Conservation (phyloP, 35 echinoderm and acorn worm species). For the Holothuria glaberrima region DNA sequence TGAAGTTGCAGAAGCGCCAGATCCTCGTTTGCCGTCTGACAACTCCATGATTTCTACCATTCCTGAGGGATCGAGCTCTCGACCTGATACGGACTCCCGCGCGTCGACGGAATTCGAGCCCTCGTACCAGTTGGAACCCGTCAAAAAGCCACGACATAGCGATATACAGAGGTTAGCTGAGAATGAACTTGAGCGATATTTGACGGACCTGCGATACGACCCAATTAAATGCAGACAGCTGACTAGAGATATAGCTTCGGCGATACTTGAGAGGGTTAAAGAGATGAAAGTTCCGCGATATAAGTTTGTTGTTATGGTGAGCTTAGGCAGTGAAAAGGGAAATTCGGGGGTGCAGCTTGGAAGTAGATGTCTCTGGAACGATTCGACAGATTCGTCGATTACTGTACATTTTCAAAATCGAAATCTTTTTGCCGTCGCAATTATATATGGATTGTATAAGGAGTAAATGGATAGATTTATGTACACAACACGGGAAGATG, state of each 20-base stretch:
- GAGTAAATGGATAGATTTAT: constrained; percentile 48
- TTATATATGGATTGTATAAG: constrained; percentile 83
- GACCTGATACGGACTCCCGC: constrained; percentile 11
- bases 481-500: neutral
- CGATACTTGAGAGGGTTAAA: constrained; percentile 70
- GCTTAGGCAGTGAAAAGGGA: constrained; percentile 75
- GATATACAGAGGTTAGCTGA: constrained; percentile 52
- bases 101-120: constrained; percentile 71
- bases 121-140: constrained; percentile 75
- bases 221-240: constrained; percentile 66
- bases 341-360: constrained; percentile 76
- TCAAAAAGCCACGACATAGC: constrained; percentile 56
- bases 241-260: constrained; percentile 66
- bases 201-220: constrained; percentile 69
- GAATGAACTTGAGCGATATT: constrained; percentile 35
- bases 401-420: constrained; percentile 75
- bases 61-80: constrained; percentile 6
- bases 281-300: constrained; percentile 68
- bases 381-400: constrained; percentile 66
- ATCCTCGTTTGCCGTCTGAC: neutral
- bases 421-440: constrained; percentile 79
- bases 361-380: constrained; percentile 90
- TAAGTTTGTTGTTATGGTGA: constrained; percentile 83
- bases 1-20: neutral
- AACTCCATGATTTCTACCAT: neutral